These are phyloP conservation scores for Syngnathus scovelli DNA, from an alignment of 2,113 vertebrate genomes.

Conservation along the genomic window DNA sequence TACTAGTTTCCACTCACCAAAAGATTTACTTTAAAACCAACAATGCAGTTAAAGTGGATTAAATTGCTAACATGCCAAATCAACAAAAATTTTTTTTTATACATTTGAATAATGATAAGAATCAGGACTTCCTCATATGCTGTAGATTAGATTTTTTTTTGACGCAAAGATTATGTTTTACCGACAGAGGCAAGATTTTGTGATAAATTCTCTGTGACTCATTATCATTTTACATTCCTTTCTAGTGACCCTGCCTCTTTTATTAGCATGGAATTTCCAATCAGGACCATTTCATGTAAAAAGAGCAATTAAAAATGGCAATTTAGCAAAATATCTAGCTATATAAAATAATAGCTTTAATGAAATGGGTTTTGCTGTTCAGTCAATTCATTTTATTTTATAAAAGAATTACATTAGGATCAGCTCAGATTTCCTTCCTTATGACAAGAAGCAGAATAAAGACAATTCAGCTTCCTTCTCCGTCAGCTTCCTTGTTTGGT, in stretches of 20 bases:
- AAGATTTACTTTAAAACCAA: neutral
- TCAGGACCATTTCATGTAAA: neutral
- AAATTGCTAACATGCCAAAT: neutral
- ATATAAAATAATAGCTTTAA: neutral
- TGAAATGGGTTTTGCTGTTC: neutral
- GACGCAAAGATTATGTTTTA: conserved; percentile 1
- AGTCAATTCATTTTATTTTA: neutral
- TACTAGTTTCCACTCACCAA: neutral
- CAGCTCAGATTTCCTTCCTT: neutral
- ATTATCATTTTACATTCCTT: neutral
- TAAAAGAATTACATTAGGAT: neutral
- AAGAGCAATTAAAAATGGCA: neutral
- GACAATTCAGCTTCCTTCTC: neutral
- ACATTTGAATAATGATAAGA: neutral
- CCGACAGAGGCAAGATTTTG: neutral
- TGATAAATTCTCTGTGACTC: neutral
- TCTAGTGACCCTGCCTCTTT: neutral
- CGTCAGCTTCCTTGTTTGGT: neutral
- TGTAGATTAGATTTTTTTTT: neutral
- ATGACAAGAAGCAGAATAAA: neutral
- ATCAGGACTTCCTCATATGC: neutral
- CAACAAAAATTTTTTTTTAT: too few relatives aligned
- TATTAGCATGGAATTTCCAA: neutral
- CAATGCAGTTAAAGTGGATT: neutral
- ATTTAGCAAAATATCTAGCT: too few relatives aligned